Conservation (phyloP, 2,113 vertebrate genomes). For the Leuciscus idus region DNA sequence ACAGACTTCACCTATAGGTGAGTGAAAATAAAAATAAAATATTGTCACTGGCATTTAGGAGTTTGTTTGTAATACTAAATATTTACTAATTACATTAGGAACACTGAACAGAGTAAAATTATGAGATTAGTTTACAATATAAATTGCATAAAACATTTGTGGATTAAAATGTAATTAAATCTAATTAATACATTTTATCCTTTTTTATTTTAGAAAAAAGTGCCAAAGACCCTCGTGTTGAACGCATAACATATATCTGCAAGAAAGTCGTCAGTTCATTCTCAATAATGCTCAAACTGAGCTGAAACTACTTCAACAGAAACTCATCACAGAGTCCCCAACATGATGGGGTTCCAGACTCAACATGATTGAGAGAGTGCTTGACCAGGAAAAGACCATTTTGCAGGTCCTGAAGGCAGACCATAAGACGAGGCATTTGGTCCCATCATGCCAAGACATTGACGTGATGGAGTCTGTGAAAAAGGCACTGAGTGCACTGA, state of each 20-base stretch:
- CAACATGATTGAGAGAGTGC: background rate
- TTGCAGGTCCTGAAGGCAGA: slow-evolving; percentile 16
- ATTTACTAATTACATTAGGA: too few species aligned
- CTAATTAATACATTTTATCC: background rate
- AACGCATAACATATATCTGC: slow-evolving; percentile 22
- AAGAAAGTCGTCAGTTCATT: slow-evolving; percentile 39
- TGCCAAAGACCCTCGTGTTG: slow-evolving; percentile 29
- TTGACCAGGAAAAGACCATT: slow-evolving; percentile 47
- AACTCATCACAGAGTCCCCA: slow-evolving; percentile 8
- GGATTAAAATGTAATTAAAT: background rate
- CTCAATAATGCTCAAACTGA: slow-evolving; percentile 16
- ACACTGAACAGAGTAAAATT: too few species aligned
- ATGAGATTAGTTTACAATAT: too few species aligned
- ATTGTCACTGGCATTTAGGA: too few species aligned
- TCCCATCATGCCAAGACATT: slow-evolving; percentile 5
- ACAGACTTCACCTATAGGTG: too few species aligned
- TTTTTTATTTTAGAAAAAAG: slow-evolving; percentile 33
- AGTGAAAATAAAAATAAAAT: too few species aligned
- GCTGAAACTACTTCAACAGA: slow-evolving; percentile 36
- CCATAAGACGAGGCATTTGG: slow-evolving; percentile 27
- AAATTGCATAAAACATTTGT: background rate
- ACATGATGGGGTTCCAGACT: slow-evolving; percentile 31
- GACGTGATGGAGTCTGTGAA: slow-evolving; percentile 42
- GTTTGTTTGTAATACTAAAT: too few species aligned
- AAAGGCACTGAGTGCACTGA: background rate